phyloP scores from a whole-genome alignment of 2,888 invertebrate genomes.

The Beris chalybata region DNA sequence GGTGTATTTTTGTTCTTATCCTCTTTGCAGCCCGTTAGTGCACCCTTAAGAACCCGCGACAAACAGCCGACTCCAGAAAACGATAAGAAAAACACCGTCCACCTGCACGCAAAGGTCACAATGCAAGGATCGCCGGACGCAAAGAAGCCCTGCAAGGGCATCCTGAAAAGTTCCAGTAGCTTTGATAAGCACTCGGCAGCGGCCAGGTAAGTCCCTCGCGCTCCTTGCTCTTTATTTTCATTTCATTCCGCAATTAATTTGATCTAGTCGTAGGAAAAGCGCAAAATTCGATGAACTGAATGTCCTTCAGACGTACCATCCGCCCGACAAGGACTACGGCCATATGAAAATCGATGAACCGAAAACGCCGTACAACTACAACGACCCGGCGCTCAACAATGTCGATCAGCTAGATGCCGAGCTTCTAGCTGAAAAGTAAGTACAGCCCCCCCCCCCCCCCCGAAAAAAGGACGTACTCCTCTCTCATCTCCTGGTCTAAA shows the following conservation, averaged over 20 bases:
- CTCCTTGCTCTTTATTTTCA: neutral
- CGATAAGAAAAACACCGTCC: neutral
- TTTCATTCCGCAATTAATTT: neutral
- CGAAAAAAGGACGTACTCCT: neutral
- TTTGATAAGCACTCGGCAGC: constrained; percentile 69
- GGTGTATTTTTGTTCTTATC: neutral
- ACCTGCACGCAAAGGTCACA: neutral
- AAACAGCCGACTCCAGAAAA: neutral
- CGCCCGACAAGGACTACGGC: constrained; percentile 97
- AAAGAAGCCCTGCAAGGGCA: constrained; percentile 68
- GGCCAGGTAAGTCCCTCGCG: constrained; percentile 52
- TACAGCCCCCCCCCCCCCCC: no score
- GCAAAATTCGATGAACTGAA: constrained; percentile 98
- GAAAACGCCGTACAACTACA: constrained; percentile 83
- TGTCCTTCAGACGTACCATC: constrained; percentile 96
- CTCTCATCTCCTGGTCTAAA: constrained; percentile 6
- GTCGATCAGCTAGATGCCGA: constrained; percentile 67
- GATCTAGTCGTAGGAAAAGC: constrained; percentile 59
- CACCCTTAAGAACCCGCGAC: neutral
- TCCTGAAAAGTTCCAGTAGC: constrained; percentile 89
- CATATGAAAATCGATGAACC: constrained; percentile 99
- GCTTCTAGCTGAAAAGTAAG: constrained; percentile 75
- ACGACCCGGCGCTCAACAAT: constrained; percentile 62
- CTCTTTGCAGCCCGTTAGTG: neutral
- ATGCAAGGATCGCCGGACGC: constrained; percentile 55